A percentile compares a stretch with the other conserved stretches of the same genome.
These are phyloP conservation scores for Oxyura jamaicensis DNA, from an alignment of 2,113 vertebrate species.

Conservation along the genomic window DNA sequence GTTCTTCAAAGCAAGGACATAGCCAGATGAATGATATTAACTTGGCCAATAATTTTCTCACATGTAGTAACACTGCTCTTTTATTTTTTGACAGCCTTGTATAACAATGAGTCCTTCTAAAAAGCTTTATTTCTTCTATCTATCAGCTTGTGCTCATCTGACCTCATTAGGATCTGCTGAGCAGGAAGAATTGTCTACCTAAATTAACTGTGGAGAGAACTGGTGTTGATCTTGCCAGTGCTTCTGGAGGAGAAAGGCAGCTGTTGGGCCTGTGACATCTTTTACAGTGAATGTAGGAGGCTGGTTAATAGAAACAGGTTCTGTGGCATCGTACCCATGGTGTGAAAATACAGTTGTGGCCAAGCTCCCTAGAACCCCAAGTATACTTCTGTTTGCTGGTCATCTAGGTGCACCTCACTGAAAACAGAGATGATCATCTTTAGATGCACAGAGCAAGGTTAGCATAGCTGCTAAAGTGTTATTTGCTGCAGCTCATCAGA, in stretches of 20 bases:
- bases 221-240: background rate
- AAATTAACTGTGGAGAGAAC: background rate
- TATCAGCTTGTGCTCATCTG: background rate
- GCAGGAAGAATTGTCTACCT: background rate
- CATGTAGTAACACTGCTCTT: background rate
- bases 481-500: background rate
- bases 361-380: background rate
- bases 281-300: background rate
- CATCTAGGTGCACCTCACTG: accelerated
- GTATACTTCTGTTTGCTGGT: background rate
- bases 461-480: background rate
- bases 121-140: background rate
- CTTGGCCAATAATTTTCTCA: background rate
- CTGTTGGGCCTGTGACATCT: background rate
- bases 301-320: background rate
- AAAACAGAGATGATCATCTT: background rate
- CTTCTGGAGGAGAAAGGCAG: background rate
- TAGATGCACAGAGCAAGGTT: background rate
- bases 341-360: background rate
- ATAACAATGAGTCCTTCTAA: background rate
- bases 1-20: background rate
- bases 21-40: background rate
- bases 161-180: background rate
- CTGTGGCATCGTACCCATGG: background rate
- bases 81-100: background rate